Evolutionary conservation across 2,113 vertebrate species (phyloP), one percentile per base, ranked within the genome.

Genomic region (Otus sunia): DNA sequence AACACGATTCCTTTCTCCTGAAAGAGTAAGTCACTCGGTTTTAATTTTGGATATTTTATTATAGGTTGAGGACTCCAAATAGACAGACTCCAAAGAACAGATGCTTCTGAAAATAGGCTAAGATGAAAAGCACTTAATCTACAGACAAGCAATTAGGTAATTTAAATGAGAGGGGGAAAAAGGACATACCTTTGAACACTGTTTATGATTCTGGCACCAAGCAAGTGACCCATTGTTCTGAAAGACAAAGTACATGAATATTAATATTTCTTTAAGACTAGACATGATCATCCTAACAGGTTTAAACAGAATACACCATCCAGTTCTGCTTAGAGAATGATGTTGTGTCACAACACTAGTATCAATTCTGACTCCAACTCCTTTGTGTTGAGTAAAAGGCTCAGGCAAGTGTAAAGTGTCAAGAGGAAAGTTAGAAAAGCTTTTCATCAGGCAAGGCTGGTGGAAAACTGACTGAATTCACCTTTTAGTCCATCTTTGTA

Each of bases 131-230:
- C 1, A 56, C 8, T 77, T 71, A 27, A 79, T 41, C 29, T 76
- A 69, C 39, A 75, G 12, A 62, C 12, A 79, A 43, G 7, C 85
- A 17, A 66, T 3, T 52, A 86, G 18, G 13, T 39, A 77, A 80
- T 15, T 50, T 32, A 72, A 90, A 50, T 10, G 14, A 63, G n/a
- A 27, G 6, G 4, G 4, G 2, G 5, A 20, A 62, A 34, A 13
- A 15, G 2, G 22, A 85, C 95, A 21, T 99, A 99, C 99, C 99
- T 99, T 99, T 84, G 99, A 99, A 98, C 99, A 99, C 47, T 99
- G 99, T 97, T 99, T 99, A 97, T 99, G 99, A 98, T 99, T 99
- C 98, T 99, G 99, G 97, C 99, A 99, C 99, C 99, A 99, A 85
- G 98, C 98, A 98, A 99, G 98, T 60, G 99, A 99, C 41, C 99